Evolutionary conservation across 2,888 invertebrate species (phyloP).

Genomic region (Catocala nupta): DNA sequence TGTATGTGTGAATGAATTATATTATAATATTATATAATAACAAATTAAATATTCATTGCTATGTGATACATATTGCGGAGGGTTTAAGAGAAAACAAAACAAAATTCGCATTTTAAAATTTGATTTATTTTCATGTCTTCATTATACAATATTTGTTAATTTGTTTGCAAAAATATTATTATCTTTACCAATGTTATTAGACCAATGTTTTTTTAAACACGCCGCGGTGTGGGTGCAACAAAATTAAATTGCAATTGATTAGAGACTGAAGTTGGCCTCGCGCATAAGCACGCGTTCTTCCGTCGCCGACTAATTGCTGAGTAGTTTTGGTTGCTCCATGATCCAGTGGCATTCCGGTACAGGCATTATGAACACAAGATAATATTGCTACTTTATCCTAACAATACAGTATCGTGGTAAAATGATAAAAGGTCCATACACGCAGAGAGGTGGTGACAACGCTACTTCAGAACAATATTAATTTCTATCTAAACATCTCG

Average conservation of each 20-base stretch:
- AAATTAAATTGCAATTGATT: neutral
- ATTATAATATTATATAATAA: too few species aligned
- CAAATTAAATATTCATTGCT: too few species aligned
- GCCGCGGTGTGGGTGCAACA: neutral
- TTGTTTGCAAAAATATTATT: constrained; percentile 80
- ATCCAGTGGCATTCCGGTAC: constrained; percentile 6
- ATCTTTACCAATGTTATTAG: constrained; percentile 55
- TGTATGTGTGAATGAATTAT: too few species aligned
- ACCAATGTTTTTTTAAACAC: constrained; percentile 42
- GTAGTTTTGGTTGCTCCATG: neutral
- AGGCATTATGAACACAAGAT: constrained; percentile 51
- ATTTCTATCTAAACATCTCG: constrained; percentile 39
- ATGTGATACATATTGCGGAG: too few species aligned
- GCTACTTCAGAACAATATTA: constrained; percentile 32
- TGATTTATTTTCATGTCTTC: constrained; percentile 74
- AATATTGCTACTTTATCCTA: constrained; percentile 47
- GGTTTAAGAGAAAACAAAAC: neutral
- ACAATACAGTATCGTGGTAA: constrained; percentile 38
- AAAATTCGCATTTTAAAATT: constrained; percentile 56
- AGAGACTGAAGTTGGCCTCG: too few species aligned
- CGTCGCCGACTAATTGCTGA: neutral
- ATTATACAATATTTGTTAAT: constrained; percentile 74
- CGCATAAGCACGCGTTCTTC: neutral
- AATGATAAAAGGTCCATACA: constrained; percentile 44
- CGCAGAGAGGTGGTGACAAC: constrained; percentile 41